phyloP scores from a whole-genome alignment of 2,888 invertebrate species.

The Tipula helvola region DNA sequence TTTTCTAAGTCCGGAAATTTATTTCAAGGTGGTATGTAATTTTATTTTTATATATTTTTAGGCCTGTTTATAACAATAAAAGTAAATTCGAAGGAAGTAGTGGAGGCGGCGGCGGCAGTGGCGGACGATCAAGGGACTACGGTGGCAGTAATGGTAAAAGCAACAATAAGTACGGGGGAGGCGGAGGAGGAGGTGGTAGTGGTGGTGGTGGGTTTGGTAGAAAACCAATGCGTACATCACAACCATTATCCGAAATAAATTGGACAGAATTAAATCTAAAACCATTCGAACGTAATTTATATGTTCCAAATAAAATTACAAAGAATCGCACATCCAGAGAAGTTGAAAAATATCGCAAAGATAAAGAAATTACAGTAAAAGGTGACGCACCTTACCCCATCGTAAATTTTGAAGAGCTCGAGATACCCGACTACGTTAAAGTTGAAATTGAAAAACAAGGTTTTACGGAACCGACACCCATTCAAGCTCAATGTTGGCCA shows the following conservation, averaged over 20 bases:
- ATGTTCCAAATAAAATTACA: conserved; percentile 55
- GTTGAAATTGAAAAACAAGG: conserved; percentile 49
- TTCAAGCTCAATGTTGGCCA: conserved; percentile 80
- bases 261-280: conserved; percentile 43
- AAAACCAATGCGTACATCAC: conserved; percentile 42
- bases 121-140: conserved; percentile 14
- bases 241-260: conserved; percentile 32
- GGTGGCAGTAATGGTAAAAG: conserved; percentile 23
- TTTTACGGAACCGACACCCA: conserved; percentile 64
- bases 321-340: conserved; percentile 49
- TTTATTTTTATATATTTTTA: background rate
- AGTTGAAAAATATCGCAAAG: conserved; percentile 51
- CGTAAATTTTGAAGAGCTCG: conserved; percentile 64
- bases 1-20: background rate
- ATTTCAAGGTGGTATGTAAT: background rate
- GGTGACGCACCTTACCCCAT: conserved; percentile 66
- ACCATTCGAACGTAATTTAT: conserved; percentile 73
- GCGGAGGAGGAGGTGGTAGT: conserved; percentile 36
- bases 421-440: conserved; percentile 63
- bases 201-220: conserved; percentile 36
- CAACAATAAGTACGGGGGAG: conserved; percentile 8
- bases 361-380: conserved; percentile 60
- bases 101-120: conserved; percentile 18
- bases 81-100: conserved; percentile 17
- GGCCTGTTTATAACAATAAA: conserved; percentile 7